phyloP scores from a whole-genome alignment of 2,113 vertebrate genomes.

The Rhagologus leucostigma region DNA sequence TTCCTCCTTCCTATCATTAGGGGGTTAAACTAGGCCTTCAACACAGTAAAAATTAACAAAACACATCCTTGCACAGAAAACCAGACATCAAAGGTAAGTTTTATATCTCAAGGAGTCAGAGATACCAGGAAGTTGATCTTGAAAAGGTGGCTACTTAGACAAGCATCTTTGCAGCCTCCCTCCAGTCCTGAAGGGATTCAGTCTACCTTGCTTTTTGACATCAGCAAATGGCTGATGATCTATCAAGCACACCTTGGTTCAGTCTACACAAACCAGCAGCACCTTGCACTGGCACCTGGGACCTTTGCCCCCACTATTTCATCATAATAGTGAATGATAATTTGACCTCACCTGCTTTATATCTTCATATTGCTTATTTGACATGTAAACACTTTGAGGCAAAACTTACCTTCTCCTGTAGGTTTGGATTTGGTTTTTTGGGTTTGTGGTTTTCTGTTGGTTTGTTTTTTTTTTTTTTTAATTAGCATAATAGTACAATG shows the following conservation, averaged over 20 bases:
- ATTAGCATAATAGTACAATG: neutral
- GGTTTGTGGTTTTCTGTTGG: too few relatives aligned
- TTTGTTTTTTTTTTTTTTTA: neutral
- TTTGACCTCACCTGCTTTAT: neutral
- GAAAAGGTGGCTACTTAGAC: neutral
- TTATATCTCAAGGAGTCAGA: neutral
- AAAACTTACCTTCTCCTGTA: neutral
- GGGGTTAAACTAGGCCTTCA: neutral
- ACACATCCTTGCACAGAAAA: neutral
- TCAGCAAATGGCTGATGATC: neutral
- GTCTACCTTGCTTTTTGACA: neutral
- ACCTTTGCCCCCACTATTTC: neutral
- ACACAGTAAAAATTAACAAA: neutral
- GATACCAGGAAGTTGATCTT: neutral
- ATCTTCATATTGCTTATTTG: neutral
- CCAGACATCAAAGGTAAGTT: neutral
- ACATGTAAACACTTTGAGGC: neutral
- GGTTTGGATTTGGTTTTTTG: neutral
- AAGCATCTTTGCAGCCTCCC: neutral
- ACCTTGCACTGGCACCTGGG: neutral
- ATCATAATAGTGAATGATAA: accelerated
- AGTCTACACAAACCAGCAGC: neutral
- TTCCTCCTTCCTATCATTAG: neutral
- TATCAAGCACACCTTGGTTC: neutral
- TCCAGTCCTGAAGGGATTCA: neutral